A percentile compares a stretch with the other conserved stretches of the same genome.
These are phyloP conservation scores for Nomada flava DNA, from an alignment of 2,888 invertebrate genomes.

Conservation along the genomic window DNA sequence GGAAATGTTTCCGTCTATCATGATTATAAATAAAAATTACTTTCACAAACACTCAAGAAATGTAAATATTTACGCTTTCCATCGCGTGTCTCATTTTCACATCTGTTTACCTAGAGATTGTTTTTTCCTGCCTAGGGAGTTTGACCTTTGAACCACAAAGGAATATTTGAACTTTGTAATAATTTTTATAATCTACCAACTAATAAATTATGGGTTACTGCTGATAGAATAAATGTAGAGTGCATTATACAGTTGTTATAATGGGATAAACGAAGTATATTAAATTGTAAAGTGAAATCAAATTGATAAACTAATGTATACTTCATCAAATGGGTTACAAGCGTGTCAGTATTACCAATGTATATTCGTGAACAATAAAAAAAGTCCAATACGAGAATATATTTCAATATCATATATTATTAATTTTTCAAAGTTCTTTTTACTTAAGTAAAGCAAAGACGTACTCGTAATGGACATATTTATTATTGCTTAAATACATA, in stretches of 20 bases:
- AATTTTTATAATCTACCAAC: background rate
- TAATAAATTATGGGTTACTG: background rate
- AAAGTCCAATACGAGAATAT: constrained; percentile 1
- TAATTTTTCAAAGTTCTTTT: too few relatives aligned
- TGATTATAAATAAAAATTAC: constrained; percentile 80
- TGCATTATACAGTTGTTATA: background rate
- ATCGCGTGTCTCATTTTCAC: constrained; percentile 79
- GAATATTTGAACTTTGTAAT: background rate
- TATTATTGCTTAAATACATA: background rate
- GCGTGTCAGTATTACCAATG: constrained; percentile 33
- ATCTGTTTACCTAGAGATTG: constrained; percentile 65
- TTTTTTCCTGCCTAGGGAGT: constrained; percentile 52
- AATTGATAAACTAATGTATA: constrained; percentile 19
- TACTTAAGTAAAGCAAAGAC: too few relatives aligned
- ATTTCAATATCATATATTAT: background rate
- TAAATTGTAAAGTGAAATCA: constrained; percentile 20
- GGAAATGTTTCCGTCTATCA: constrained; percentile 88
- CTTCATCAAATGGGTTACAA: constrained; percentile 11
- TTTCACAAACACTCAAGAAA: constrained; percentile 78
- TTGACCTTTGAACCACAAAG: constrained; percentile 26
- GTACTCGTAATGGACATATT: background rate
- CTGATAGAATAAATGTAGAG: constrained; percentile 13
- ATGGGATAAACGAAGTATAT: background rate
- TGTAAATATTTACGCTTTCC: constrained; percentile 84
- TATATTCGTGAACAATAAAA: background rate